phyloP scores from a whole-genome alignment of 2,113 vertebrate genomes.

The Machaerirhynchus nigripectus region DNA sequence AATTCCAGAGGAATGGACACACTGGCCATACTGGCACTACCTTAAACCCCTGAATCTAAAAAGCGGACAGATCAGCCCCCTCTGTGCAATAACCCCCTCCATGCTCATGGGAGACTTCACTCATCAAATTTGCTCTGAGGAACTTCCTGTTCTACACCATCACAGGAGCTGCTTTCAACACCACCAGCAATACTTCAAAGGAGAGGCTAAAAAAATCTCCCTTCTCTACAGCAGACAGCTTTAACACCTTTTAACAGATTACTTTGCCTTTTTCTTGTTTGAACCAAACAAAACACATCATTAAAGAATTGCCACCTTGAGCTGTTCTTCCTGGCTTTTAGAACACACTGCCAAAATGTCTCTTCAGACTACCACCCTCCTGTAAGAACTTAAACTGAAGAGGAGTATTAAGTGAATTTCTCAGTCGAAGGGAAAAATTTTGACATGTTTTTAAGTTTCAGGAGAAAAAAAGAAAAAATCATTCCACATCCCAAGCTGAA shows the following conservation, averaged over 20 bases:
- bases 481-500: neutral
- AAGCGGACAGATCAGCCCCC: neutral
- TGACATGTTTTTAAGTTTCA: neutral
- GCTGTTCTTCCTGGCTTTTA: neutral
- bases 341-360: neutral
- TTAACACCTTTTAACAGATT: neutral
- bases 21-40: neutral
- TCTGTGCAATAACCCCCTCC: neutral
- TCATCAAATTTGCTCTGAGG: neutral
- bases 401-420: neutral
- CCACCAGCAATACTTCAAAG: neutral
- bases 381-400: neutral
- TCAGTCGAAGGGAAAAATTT: neutral
- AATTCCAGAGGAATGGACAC: neutral
- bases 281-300: neutral
- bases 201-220: neutral
- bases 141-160: neutral
- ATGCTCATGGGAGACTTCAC: neutral
- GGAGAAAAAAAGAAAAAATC: neutral
- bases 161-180: neutral
- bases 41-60: neutral
- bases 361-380: neutral
- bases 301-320: neutral
- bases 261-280: neutral
- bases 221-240: neutral